Evolutionary conservation across 2,113 vertebrate species (phyloP).

Genomic region (Pedetes capensis): DNA sequence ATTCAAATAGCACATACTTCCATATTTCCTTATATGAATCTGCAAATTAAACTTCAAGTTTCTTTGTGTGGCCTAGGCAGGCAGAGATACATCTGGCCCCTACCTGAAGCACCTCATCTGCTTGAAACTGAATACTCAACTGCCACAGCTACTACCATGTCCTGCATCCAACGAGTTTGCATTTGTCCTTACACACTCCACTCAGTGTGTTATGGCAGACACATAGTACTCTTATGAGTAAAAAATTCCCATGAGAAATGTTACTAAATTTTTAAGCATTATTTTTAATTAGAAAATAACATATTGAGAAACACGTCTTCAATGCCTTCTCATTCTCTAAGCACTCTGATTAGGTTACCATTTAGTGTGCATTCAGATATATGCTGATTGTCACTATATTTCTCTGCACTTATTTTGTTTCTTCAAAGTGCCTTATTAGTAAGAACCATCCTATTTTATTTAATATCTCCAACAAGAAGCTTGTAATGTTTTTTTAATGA

Average conservation of each 20-base stretch:
- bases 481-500: background rate
- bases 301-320: background rate
- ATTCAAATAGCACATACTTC: background rate
- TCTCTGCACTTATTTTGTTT: background rate
- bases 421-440: background rate
- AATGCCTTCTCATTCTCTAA: background rate
- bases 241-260: constrained; percentile 2
- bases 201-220: background rate
- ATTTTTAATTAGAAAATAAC: background rate
- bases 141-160: background rate
- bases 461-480: background rate
- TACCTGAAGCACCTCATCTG: background rate
- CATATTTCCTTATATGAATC: background rate
- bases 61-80: background rate
- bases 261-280: background rate
- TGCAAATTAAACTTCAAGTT: constrained; percentile 3
- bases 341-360: background rate
- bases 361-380: background rate
- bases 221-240: background rate
- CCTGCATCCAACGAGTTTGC: background rate
- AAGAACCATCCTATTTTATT: background rate
- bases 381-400: background rate
- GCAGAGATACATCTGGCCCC: background rate
- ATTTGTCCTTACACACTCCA: background rate
- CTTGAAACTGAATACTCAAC: background rate